Evolutionary conservation across 2,113 vertebrate species (phyloP).

Genomic region (Oostethus manadensis): DNA sequence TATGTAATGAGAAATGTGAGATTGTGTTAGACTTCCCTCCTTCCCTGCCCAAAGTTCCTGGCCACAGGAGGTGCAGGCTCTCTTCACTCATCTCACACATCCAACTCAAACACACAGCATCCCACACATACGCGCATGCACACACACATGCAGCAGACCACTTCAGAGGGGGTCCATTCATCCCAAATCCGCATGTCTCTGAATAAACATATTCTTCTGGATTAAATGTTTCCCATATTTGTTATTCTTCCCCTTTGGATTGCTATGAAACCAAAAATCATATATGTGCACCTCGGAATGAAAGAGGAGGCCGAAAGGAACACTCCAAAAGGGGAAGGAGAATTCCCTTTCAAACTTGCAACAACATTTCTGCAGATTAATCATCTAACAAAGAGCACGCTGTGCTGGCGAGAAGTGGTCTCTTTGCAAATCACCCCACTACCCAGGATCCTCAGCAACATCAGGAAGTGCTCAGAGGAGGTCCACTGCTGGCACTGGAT

Average conservation of each 20-base stretch:
- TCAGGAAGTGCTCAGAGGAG: slow-evolving; percentile 49
- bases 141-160: slow-evolving; percentile 61
- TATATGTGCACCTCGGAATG: slow-evolving; percentile 56
- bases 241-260: slow-evolving; percentile 70
- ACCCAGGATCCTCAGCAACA: slow-evolving; percentile 36
- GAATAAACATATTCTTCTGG: slow-evolving; percentile 73
- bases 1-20: slow-evolving; percentile 52
- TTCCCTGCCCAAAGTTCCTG: slow-evolving; percentile 63
- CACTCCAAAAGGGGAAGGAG: slow-evolving; percentile 42
- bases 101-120: slow-evolving; percentile 68
- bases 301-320: slow-evolving; percentile 46
- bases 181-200: slow-evolving; percentile 59
- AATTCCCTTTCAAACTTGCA: slow-evolving; percentile 69
- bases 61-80: slow-evolving; percentile 58
- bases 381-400: slow-evolving; percentile 55
- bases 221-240: slow-evolving; percentile 78
- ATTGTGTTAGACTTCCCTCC: slow-evolving; percentile 59
- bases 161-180: slow-evolving; percentile 71
- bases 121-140: slow-evolving; percentile 31
- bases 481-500: slow-evolving; percentile 39
- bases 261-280: slow-evolving; percentile 69
- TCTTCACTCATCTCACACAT: slow-evolving; percentile 54
- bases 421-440: slow-evolving; percentile 2
- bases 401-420: slow-evolving; percentile 50
- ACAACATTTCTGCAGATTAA: slow-evolving; percentile 68